A percentile compares a stretch with the other conserved stretches of the same genome.
phyloP scores from a whole-genome alignment of 2,113 vertebrate genomes.

The Ascaphus truei region DNA sequence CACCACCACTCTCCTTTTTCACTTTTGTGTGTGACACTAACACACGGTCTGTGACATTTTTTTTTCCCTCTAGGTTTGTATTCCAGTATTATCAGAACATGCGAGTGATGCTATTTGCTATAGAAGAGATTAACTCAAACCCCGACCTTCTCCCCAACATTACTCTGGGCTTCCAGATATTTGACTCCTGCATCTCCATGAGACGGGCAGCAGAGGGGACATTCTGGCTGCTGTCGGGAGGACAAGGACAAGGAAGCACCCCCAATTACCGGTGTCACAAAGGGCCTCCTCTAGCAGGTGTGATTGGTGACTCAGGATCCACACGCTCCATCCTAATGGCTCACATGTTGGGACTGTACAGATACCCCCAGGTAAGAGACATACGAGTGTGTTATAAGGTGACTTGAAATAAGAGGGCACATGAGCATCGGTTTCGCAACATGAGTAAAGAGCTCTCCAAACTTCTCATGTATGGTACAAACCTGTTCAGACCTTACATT shows the following conservation, averaged over 20 bases:
- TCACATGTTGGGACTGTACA: constrained; percentile 3
- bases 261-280: constrained; percentile 11
- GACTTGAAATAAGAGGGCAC: too few relatives aligned
- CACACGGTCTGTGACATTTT: too few relatives aligned
- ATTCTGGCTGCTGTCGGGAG: background rate
- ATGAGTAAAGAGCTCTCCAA: too few relatives aligned
- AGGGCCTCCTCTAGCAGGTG: background rate
- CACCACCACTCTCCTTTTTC: too few relatives aligned
- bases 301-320: background rate
- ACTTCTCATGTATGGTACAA: background rate
- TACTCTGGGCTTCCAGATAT: constrained; percentile 9
- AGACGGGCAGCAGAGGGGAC: background rate
- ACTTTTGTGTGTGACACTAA: too few relatives aligned
- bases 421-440: too few relatives aligned
- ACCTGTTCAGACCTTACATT: background rate
- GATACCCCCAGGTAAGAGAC: constrained; percentile 1
- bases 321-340: constrained; percentile 12
- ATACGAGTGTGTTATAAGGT: background rate
- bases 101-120: constrained; percentile 1
- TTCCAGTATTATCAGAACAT: background rate
- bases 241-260: background rate
- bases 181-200: background rate
- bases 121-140: constrained; percentile 7
- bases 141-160: background rate
- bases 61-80: background rate